Evolutionary conservation across 1,140 invertebrate species (phyloP).

Genomic region (Bombus terrestris): DNA sequence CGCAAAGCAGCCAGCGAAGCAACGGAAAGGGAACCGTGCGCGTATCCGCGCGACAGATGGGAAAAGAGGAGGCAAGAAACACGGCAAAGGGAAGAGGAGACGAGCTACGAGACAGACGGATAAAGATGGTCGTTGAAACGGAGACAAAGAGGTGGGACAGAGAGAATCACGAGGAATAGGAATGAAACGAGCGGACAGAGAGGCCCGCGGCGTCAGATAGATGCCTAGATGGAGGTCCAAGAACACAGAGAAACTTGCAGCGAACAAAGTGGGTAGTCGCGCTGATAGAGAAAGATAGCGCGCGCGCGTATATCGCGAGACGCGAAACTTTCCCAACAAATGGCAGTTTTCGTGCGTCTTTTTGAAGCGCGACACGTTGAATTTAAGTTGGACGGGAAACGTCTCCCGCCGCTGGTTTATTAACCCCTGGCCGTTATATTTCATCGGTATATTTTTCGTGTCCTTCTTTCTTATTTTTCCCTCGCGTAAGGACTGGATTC

Average conservation of each 20-base stretch:
- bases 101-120: slow-evolving; percentile 7
- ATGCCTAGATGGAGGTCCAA: background rate
- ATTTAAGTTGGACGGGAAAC: background rate
- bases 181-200: too few species aligned
- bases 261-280: background rate
- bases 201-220: background rate
- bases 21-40: background rate
- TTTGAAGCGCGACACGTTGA: background rate
- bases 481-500: too few species aligned
- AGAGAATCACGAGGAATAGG: background rate
- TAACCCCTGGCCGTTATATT: background rate
- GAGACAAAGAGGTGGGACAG: background rate
- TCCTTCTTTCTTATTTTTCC: background rate
- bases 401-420: background rate
- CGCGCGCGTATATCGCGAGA: background rate
- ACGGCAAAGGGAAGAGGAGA: background rate
- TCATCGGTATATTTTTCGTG: background rate
- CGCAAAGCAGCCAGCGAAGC: background rate
- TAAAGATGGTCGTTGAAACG: slow-evolving; percentile 11
- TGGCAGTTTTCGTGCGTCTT: background rate
- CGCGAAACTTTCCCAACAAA: background rate
- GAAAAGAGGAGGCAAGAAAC: slow-evolving; percentile 20
- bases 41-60: background rate
- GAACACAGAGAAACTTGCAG: background rate
- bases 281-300: background rate